Evolutionary conservation across 2,888 invertebrate species (phyloP).

Genomic region (Tachina grossa): DNA sequence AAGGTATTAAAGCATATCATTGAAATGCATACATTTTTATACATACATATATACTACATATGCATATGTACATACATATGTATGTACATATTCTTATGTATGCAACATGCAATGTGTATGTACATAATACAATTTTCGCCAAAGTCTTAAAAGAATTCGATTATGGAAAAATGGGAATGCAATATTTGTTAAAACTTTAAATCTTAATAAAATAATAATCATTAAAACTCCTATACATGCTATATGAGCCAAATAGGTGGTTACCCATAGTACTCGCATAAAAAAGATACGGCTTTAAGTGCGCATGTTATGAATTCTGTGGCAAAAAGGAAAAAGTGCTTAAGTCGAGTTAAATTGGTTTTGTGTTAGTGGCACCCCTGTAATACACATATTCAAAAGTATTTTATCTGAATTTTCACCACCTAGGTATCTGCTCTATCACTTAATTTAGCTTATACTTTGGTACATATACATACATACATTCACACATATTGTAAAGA

Average conservation of each 20-base stretch:
- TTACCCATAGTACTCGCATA: constrained; percentile 21
- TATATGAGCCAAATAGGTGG: constrained; percentile 38
- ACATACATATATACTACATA: background rate
- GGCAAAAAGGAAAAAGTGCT: no score
- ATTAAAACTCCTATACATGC: constrained; percentile 59
- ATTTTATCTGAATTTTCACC: no score
- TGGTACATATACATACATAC: background rate
- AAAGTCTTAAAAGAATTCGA: no score
- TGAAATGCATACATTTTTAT: background rate
- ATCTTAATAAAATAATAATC: constrained; percentile 43
- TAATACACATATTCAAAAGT: no score
- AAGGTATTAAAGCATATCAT: constrained; percentile 23
- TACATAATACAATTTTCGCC: background rate
- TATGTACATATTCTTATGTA: background rate
- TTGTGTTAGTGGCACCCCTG: no score
- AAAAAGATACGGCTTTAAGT: constrained; percentile 33
- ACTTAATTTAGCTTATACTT: background rate
- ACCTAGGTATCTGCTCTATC: no score
- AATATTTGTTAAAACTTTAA: background rate
- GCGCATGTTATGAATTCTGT: constrained; percentile 57
- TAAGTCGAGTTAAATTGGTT: no score
- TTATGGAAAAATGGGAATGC: background rate
- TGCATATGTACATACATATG: background rate
- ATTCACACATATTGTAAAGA: background rate
- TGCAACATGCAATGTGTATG: background rate